These are phyloP conservation scores for Arnoldichthys spilopterus DNA, from an alignment of 2,797 vertebrate genomes.

Conservation along the genomic window DNA sequence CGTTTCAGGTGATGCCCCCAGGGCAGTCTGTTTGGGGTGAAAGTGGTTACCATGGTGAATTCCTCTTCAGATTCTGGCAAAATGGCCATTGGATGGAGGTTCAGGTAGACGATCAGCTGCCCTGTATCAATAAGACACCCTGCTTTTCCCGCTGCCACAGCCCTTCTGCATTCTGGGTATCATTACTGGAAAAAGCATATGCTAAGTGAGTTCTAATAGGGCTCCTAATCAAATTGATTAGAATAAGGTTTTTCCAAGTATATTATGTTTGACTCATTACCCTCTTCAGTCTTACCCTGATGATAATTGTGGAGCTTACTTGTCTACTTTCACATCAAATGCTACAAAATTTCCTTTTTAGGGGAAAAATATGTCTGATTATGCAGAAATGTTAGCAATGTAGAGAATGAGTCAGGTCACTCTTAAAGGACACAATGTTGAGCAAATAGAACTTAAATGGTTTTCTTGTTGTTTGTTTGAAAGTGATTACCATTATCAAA, in stretches of 20 bases:
- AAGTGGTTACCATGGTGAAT: slow-evolving; percentile 82
- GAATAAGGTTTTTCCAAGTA: neutral
- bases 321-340: too few relatives aligned
- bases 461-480: too few relatives aligned
- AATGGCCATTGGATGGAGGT: slow-evolving; percentile 91
- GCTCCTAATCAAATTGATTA: neutral
- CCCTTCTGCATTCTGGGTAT: slow-evolving; percentile 91
- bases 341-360: too few relatives aligned
- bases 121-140: slow-evolving; percentile 86
- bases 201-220: slow-evolving; percentile 84
- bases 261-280: neutral
- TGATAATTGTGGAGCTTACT: too few relatives aligned
- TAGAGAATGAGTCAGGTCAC: too few relatives aligned
- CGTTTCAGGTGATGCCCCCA: slow-evolving; percentile 84
- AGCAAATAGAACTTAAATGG: too few relatives aligned
- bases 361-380: too few relatives aligned
- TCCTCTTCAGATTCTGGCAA: slow-evolving; percentile 88
- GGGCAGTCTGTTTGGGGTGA: slow-evolving; percentile 89
- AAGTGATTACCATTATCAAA: too few relatives aligned
- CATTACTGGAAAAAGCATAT: slow-evolving; percentile 93
- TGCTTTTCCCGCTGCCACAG: slow-evolving; percentile 93
- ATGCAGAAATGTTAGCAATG: too few relatives aligned
- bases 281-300: too few relatives aligned
- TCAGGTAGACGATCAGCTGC: slow-evolving; percentile 88
- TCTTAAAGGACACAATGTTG: too few relatives aligned